Evolutionary conservation across 2,888 invertebrate species (phyloP), one percentile per base, ranked within the genome.

Genomic region (Unio delphinus): DNA sequence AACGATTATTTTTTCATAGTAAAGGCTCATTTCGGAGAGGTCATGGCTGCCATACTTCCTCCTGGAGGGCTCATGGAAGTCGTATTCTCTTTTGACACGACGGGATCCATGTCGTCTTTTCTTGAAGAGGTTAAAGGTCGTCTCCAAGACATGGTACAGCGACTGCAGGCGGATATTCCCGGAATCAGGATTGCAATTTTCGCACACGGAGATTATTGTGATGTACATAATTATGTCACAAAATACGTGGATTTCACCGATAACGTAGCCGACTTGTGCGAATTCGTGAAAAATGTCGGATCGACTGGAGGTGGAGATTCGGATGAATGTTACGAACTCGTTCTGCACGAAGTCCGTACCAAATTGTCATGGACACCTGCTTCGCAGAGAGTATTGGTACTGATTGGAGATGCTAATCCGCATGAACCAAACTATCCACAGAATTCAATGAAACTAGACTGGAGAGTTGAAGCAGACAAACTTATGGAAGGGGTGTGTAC

Each of bases 201-300:
- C 45, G 89, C 89, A 8, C 88, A 89, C 68, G 89, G 88, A 0
- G 88, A 89, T 74, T 89, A 89, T 72, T 87, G 86, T 69, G 88
- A 76, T 64, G 26, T 20, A 8, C 26, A 45, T 17, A 73, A 60
- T n/a, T 80, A 79, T 67, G 71, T 81, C 62, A 81, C 81, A 3
- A 79, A 80, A 61, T 70, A 73, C 65, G 75, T 75, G 3, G 78
- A 80, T 62, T 79, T 80, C 64, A 70, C 78, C 0, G 74, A 78
- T 30, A 68, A 78, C 56, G 73, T 77, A 1, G 70, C 71, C 4
- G 65, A 79, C 34, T 63, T 79, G 64, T 77, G 78, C 63, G 64
- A 74, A 26, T 87, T 85, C 69, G 85, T 82, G 4, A 78, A 81
- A 23, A 78, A 70, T 56, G 84, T 82, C 1, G 67, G 68, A 18